These are phyloP conservation scores for Anoplius nigerrimus DNA, from an alignment of 2,888 invertebrate species.

Conservation along the genomic window DNA sequence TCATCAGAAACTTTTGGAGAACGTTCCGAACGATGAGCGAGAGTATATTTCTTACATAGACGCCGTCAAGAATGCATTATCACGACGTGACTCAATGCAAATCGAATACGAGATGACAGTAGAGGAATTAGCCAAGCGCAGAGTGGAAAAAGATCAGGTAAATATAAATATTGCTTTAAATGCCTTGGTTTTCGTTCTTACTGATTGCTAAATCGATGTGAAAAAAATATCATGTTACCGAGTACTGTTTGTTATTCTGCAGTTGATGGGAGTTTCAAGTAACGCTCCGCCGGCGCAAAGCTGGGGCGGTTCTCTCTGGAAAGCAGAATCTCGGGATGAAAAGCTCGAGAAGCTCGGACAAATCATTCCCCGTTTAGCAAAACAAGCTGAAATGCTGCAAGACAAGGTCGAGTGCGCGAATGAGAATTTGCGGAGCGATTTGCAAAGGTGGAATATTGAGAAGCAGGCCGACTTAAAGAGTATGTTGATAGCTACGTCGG, in stretches of 20 bases:
- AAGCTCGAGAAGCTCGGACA: constrained; percentile 75
- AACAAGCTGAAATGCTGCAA: constrained; percentile 77
- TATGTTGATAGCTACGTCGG: constrained; percentile 80
- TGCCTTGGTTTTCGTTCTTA: neutral
- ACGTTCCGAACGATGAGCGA: constrained; percentile 75
- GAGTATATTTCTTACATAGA: constrained; percentile 83
- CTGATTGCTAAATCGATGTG: neutral
- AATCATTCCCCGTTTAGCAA: constrained; percentile 76
- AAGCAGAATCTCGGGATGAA: constrained; percentile 79
- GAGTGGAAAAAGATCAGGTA: constrained; percentile 81
- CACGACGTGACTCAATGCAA: constrained; percentile 81
- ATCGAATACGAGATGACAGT: constrained; percentile 80
- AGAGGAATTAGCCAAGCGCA: constrained; percentile 80
- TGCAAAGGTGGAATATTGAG: constrained; percentile 82
- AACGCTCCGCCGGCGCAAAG: constrained; percentile 62
- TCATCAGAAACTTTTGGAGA: constrained; percentile 75
- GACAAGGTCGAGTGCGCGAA: constrained; percentile 83
- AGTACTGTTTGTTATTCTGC: constrained; percentile 13
- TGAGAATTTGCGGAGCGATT: constrained; percentile 81
- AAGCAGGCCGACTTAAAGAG: constrained; percentile 81
- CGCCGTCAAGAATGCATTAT: constrained; percentile 81
- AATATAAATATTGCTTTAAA: constrained; percentile 21
- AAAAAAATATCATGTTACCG: constrained; percentile 4
- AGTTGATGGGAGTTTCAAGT: constrained; percentile 57
- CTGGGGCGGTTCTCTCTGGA: constrained; percentile 78